These are phyloP conservation scores for Epicauta chinensis DNA, from an alignment of 1,140 invertebrate genomes.

Conservation along the genomic window DNA sequence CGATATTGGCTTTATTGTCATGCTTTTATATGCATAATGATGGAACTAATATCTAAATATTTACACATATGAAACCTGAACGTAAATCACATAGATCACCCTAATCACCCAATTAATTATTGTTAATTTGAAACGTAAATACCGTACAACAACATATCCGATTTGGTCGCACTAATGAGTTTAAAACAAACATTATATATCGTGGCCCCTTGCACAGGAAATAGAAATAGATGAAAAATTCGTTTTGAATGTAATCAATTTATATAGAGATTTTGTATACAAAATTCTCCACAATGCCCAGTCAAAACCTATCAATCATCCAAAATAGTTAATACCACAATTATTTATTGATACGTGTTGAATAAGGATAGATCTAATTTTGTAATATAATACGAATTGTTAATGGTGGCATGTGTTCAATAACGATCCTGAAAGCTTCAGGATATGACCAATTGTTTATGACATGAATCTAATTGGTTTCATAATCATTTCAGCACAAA, in stretches of 20 bases:
- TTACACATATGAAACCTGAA: slow-evolving; percentile 19
- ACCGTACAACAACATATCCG: slow-evolving; percentile 38
- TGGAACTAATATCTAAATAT: slow-evolving; percentile 34
- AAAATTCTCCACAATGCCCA: slow-evolving; percentile 24
- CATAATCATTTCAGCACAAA: too few species aligned
- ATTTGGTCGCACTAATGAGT: slow-evolving; percentile 37
- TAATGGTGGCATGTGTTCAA: slow-evolving; percentile 30
- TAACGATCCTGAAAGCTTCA: slow-evolving; percentile 27
- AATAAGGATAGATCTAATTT: background rate
- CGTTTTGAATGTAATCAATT: slow-evolving; percentile 14
- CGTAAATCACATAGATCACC: slow-evolving; percentile 35
- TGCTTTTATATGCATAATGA: slow-evolving; percentile 31
- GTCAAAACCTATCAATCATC: slow-evolving; percentile 26
- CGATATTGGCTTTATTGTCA: too few species aligned
- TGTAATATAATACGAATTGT: background rate
- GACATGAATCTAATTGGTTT: slow-evolving; percentile 36
- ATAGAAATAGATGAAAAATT: slow-evolving; percentile 38
- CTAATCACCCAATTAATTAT: slow-evolving; percentile 43
- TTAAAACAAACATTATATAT: slow-evolving; percentile 36
- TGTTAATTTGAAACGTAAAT: slow-evolving; percentile 41
- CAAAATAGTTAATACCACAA: too few species aligned
- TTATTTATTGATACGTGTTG: background rate
- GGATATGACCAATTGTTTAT: slow-evolving; percentile 40
- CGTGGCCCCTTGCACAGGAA: slow-evolving; percentile 34
- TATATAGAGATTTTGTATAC: too few species aligned